These are phyloP conservation scores for Lepetodrilus schrolli DNA, from an alignment of 2,888 invertebrate genomes.

Conservation along the genomic window DNA sequence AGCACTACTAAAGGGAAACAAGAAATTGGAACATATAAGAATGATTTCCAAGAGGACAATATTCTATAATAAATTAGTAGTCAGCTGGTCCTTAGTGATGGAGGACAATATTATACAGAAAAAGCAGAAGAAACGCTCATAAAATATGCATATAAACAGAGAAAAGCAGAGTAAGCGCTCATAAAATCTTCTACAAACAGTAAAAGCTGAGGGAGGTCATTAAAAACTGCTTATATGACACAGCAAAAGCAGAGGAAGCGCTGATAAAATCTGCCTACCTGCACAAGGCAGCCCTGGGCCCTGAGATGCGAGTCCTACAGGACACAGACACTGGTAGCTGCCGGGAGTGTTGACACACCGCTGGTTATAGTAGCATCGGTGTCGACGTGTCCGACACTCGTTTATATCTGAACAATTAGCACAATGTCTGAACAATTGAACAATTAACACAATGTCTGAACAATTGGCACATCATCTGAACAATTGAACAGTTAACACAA, in stretches of 20 bases:
- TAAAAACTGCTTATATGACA: background rate
- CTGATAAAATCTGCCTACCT: slow-evolving; percentile 58
- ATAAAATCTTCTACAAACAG: background rate
- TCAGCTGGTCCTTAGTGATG: too few species aligned
- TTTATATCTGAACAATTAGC: slow-evolving; percentile 65
- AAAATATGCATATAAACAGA: too few species aligned
- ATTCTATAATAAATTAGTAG: too few species aligned
- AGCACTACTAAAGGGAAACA: too few species aligned
- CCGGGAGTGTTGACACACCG: slow-evolving; percentile 73
- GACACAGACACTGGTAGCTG: slow-evolving; percentile 73
- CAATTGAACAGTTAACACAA: background rate
- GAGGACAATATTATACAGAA: too few species aligned
- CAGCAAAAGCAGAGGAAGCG: background rate
- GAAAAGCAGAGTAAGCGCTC: background rate
- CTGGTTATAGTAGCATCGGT: slow-evolving; percentile 72
- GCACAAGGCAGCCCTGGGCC: slow-evolving; percentile 73
- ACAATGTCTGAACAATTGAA: background rate
- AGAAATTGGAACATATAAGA: too few species aligned
- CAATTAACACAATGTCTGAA: background rate
- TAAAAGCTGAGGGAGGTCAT: background rate
- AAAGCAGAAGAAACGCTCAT: background rate
- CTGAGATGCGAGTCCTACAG: slow-evolving; percentile 68
- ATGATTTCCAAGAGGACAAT: too few species aligned
- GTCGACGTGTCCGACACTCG: slow-evolving; percentile 67
- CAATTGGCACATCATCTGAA: background rate